phyloP scores from a whole-genome alignment of 2,888 invertebrate species.

The Mechanitis mazaeus region DNA sequence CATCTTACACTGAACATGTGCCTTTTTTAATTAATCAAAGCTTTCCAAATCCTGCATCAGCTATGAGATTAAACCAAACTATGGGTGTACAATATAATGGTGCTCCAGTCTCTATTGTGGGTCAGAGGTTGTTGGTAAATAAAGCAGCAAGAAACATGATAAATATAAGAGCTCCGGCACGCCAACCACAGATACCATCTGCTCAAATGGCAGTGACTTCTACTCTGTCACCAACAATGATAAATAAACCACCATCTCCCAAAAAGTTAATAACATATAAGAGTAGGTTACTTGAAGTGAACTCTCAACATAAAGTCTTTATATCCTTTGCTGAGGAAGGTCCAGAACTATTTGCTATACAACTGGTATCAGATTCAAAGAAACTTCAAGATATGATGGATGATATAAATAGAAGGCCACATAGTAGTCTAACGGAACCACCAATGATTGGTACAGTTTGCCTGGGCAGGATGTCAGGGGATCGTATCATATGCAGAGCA shows the following conservation, averaged over 20 bases:
- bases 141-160: conserved; percentile 55
- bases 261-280: conserved; percentile 74
- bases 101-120: conserved; percentile 45
- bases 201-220: conserved; percentile 27
- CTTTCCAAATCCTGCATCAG: conserved; percentile 66
- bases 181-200: conserved; percentile 48
- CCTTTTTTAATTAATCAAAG: conserved; percentile 65
- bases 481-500: conserved; percentile 83
- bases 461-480: conserved; percentile 82
- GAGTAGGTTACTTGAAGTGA: conserved; percentile 61
- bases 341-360: conserved; percentile 85
- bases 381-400: conserved; percentile 82
- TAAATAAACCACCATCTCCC: conserved; percentile 47
- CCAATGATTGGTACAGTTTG: conserved; percentile 87
- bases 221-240: conserved; percentile 31
- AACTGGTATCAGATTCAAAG: conserved; percentile 78
- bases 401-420: conserved; percentile 80
- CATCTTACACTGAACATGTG: conserved; percentile 56
- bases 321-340: conserved; percentile 89
- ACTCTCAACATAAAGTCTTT: conserved; percentile 80
- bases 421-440: conserved; percentile 79
- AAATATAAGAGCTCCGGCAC: conserved; percentile 53
- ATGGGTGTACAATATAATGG: conserved; percentile 55
- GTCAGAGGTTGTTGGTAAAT: conserved; percentile 55
- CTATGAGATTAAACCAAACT: conserved; percentile 63